These are phyloP conservation scores for Limnothrissa miodon DNA, from an alignment of 2,113 vertebrate species.

Conservation along the genomic window DNA sequence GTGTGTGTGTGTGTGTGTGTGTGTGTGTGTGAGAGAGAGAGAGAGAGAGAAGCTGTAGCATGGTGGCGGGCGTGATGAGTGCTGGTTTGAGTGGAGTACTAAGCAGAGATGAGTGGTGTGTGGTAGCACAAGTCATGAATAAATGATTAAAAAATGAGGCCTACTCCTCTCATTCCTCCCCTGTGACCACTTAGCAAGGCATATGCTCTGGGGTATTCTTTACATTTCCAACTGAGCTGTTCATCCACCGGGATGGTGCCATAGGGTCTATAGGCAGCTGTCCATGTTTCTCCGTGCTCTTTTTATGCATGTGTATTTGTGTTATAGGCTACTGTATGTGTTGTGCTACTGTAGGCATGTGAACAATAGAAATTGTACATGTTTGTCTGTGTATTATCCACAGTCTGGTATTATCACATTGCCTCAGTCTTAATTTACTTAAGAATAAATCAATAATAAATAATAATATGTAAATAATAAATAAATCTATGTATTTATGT, in stretches of 20 bases:
- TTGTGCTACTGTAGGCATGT: too few species aligned
- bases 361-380: too few species aligned
- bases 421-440: too few species aligned
- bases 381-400: too few species aligned
- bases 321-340: too few species aligned
- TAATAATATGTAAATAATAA: too few species aligned
- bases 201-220: neutral
- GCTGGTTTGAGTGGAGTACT: neutral
- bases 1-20: too few species aligned
- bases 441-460: too few species aligned
- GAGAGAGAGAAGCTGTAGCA: neutral
- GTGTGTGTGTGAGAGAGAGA: neutral
- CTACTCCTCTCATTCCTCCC: neutral
- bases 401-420: too few species aligned
- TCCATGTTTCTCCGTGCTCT: conserved; percentile 17
- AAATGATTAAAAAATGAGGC: conserved; percentile 38
- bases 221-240: neutral
- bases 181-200: neutral
- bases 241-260: neutral
- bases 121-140: conserved; percentile 44
- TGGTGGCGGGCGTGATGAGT: neutral
- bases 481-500: conserved; percentile 20
- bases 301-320: neutral
- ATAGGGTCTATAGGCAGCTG: neutral
- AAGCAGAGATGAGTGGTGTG: neutral